Evolutionary conservation across 1,140 invertebrate genomes (phyloP), one percentile per base, ranked within the genome.

Genomic region (Macrocentrus cingulum): DNA sequence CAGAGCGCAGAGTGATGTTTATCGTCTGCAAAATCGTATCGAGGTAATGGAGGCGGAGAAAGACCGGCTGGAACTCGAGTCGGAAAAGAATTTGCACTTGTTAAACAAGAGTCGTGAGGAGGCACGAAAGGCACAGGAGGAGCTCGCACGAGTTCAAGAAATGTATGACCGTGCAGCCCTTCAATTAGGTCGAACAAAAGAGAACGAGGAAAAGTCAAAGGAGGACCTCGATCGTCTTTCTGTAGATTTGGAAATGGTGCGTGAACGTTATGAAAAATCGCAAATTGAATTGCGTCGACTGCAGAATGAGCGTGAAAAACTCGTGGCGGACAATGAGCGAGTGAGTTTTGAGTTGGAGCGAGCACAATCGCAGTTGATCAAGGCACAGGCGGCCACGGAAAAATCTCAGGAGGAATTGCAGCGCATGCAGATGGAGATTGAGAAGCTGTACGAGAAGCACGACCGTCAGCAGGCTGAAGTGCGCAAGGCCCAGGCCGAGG

Each of bases 401-500:
- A 94, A 94, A 66, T 87, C 88, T 53, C 92, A 95, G 70, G 92
- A 95, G 73, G 93, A 96, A 76, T 84, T 92, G 41, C 88, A 90
- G 0, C 83, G 91, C 66, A 85, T 93, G 67, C 90, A 92, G 69
- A 83, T 92, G 19, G 94, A 95, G 75, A 80, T 94, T 9, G 93
- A 95, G 71, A 95, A 94, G 72, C 87, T 93, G 81, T 91, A 92
- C 64, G 93, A 95, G 64, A 92, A 94, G 66, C 88, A 93, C 65
- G 92, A 95, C 61, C 88, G 92, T 70, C 84, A 88, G 45, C 89
- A 92, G 62, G 80, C 85, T 2, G 93, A 96, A 65, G 81, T 93
- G 49, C 82, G 92, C 53, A 90, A 91, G 76, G 84, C 91, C 2
- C 89, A 93, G 69, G 84, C 83, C 1, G 91, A 93, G 62, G 77